Evolutionary conservation across 2,888 invertebrate genomes (phyloP).

Genomic region (Odontomyia ornata): DNA sequence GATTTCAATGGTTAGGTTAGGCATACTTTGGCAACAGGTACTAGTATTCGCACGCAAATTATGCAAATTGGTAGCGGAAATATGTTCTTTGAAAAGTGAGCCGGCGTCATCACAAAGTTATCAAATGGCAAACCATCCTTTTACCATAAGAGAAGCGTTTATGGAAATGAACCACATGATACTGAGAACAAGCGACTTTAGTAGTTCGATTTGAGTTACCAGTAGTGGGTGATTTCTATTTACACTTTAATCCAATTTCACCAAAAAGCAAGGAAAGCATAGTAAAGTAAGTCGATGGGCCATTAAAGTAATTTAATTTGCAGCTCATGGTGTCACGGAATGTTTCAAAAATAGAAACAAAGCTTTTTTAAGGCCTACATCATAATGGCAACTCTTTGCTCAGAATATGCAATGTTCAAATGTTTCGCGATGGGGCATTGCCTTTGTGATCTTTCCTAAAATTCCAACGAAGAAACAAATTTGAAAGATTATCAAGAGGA

Average conservation of each 20-base stretch:
- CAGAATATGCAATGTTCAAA: too few species aligned
- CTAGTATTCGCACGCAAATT: conserved; percentile 58
- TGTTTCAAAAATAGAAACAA: too few species aligned
- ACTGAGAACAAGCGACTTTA: not conserved
- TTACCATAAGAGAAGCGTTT: not conserved
- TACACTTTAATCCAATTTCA: not conserved
- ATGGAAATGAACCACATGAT: not conserved
- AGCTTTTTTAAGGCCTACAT: too few species aligned
- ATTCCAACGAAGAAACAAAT: conserved; percentile 39
- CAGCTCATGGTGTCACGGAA: too few species aligned
- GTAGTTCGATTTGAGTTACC: not conserved
- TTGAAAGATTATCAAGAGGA: conserved; percentile 45
- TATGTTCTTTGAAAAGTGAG: conserved; percentile 55
- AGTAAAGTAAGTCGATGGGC: not conserved
- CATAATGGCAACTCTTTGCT: too few species aligned
- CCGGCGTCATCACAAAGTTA: conserved; percentile 40
- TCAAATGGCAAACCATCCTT: conserved; percentile 29
- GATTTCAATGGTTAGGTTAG: not conserved
- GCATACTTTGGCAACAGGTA: conserved; percentile 53
- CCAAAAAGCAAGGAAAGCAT: not conserved
- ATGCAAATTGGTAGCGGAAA: conserved; percentile 64
- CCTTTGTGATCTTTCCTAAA: conserved; percentile 39
- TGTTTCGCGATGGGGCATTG: not conserved
- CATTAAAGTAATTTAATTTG: too few species aligned
- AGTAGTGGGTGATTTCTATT: not conserved